Percentiles rank a stretch among this genome's conserved stretches.
Conservation (phyloP, 2,113 vertebrate species). For the Neoarius graeffei region DNA sequence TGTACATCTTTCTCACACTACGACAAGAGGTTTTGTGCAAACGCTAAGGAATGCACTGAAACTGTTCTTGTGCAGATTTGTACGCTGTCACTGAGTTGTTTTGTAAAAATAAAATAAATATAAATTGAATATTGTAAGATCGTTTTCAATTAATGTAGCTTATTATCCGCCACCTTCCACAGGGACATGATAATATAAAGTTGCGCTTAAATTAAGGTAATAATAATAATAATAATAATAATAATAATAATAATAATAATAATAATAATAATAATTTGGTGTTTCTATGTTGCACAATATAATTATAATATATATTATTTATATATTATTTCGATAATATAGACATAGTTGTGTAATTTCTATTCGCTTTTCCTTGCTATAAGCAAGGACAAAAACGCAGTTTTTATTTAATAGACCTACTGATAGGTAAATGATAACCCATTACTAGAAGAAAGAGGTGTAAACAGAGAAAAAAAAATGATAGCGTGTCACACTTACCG, state of each 20-base stretch:
- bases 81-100: slow-evolving; percentile 57
- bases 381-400: background rate
- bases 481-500: background rate
- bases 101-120: slow-evolving; percentile 58
- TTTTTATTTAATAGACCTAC: background rate
- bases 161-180: background rate
- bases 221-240: background rate
- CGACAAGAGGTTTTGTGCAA: slow-evolving; percentile 22
- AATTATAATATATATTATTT: background rate
- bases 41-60: slow-evolving; percentile 43
- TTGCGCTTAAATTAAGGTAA: background rate
- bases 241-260: background rate
- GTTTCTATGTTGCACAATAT: background rate
- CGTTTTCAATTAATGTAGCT: background rate
- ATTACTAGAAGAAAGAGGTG: background rate
- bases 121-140: slow-evolving; percentile 32
- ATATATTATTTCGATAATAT: background rate
- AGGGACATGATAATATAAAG: background rate
- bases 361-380: background rate
- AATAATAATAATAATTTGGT: background rate
- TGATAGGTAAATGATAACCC: background rate
- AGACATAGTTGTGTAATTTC: background rate
- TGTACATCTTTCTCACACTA: slow-evolving; percentile 44
- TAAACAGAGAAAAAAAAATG: background rate
- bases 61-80: slow-evolving; percentile 57